These are phyloP conservation scores for Hydropsyche tenuis DNA, from an alignment of 1,140 invertebrate species.

Conservation along the genomic window DNA sequence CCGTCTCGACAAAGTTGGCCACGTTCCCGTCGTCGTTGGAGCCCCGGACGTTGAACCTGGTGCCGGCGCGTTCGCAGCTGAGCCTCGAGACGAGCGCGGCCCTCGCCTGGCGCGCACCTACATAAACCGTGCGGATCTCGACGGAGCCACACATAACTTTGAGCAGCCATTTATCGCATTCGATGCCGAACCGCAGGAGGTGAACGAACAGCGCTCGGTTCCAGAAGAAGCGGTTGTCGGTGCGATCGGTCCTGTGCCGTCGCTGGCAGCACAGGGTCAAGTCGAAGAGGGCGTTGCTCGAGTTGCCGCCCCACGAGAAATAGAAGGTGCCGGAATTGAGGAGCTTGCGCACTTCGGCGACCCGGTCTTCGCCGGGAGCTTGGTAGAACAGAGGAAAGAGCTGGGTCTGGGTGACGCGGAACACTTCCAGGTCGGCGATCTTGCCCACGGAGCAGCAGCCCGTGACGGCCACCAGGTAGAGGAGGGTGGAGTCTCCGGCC, in stretches of 20 bases:
- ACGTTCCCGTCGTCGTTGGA: conserved; percentile 99
- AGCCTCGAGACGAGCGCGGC: conserved; percentile 94
- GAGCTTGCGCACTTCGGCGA: conserved; percentile 81
- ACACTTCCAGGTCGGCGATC: conserved; percentile 91
- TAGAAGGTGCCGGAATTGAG: conserved; percentile 97
- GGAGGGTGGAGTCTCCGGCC: conserved; percentile 79
- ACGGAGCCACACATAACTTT: conserved; percentile 96
- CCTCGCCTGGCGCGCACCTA: conserved; percentile 89
- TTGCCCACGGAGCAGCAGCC: conserved; percentile 95
- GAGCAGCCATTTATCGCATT: conserved; percentile 87
- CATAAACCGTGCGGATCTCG: conserved; percentile 95
- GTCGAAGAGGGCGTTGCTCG: conserved; percentile 69
- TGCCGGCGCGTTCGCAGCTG: conserved; percentile 95
- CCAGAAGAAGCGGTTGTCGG: conserved; percentile 97
- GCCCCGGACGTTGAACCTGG: conserved; percentile 97
- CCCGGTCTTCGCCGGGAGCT: conserved; percentile 74
- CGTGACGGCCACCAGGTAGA: conserved; percentile 92
- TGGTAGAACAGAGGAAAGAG: conserved; percentile 88
- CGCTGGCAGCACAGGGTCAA: conserved; percentile 93
- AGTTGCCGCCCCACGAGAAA: conserved; percentile 75
- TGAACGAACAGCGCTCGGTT: conserved; percentile 94
- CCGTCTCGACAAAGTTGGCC: conserved; percentile 99
- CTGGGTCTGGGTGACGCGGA: conserved; percentile 89
- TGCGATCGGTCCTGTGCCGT: conserved; percentile 74
- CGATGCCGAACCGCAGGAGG: conserved; percentile 86